A percentile compares a stretch with the other conserved stretches of the same genome.
These are phyloP conservation scores for Oreochromis tanganicae DNA, from an alignment of 2,113 vertebrate genomes.

Conservation along the genomic window DNA sequence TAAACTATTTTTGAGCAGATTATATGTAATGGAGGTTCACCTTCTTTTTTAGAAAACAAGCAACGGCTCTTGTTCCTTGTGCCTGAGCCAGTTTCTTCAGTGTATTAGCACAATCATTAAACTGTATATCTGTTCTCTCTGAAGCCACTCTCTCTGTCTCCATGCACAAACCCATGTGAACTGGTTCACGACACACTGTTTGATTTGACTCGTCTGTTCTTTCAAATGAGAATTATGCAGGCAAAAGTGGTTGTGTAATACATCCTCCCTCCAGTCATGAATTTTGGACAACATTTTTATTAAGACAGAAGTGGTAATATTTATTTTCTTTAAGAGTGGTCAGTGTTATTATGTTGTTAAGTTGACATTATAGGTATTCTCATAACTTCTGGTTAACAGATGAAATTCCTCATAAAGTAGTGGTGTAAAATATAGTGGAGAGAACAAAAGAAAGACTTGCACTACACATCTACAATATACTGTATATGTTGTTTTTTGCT, in stretches of 20 bases:
- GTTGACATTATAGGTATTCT: neutral
- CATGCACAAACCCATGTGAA: neutral
- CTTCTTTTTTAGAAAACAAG: neutral
- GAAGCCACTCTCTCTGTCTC: neutral
- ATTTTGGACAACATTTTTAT: neutral
- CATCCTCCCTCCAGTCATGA: neutral
- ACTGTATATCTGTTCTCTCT: neutral
- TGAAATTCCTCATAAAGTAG: slow-evolving; percentile 6
- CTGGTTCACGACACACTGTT: neutral
- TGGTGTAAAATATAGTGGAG: slow-evolving; percentile 20
- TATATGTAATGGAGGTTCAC: neutral
- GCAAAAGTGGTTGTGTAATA: neutral
- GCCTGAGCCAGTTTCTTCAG: neutral
- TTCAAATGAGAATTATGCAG: neutral
- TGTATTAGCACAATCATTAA: slow-evolving; percentile 17
- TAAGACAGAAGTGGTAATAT: neutral
- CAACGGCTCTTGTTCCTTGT: neutral
- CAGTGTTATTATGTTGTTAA: neutral
- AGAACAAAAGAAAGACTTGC: slow-evolving; percentile 11
- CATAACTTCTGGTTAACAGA: slow-evolving; percentile 11
- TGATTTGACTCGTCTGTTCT: neutral
- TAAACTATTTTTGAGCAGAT: neutral
- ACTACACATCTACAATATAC: slow-evolving; percentile 23
- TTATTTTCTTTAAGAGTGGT: neutral
- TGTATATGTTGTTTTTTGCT: slow-evolving; percentile 42